Evolutionary conservation across 1,140 invertebrate species (phyloP), one percentile per base, ranked within the genome.

Genomic region (Drosophila pachea): DNA sequence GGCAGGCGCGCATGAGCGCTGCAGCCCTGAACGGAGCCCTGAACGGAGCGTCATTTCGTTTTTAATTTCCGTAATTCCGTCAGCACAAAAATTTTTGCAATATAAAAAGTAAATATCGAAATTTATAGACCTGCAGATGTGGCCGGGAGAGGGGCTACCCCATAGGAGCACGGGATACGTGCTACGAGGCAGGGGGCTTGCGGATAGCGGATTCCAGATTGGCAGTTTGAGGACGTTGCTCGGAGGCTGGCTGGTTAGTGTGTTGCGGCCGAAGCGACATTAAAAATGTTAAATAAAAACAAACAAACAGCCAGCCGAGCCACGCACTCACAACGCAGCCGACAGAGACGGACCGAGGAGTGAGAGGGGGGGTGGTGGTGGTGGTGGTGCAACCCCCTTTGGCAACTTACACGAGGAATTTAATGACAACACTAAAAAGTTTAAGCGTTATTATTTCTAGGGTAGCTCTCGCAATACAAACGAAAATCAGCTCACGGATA

Each of bases 351-450:
- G 38, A 48, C 8, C n/a, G 22, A 29, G 14, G 43, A 35, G 31
- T 4, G 45, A 16, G 4, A 22, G 16, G 5, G 16, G 3, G 16
- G 16, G 22, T 11, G 45, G 6, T 11, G 16, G 0, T 2, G 42
- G 12, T 14, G 43, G 43, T 14, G 31, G 8, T 4, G 22, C 45
- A 29, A 58, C 43, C 75, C 63, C 68, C 48, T 68, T 72, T 50
- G 71, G 76, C 74, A 84, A 88, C 78, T 87, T 88, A 88, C 82
- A 88, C 87, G 87, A 87, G 66, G 84, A 88, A 87, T 89, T 89
- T 89, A 89, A 89, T 89, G 87, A 88, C 87, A 89, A 89, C 87
- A 89, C 87, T 89, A 89, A 89, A 89, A 89, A 89, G 87, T 89
- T 89, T 89, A 89, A 89, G 83, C 87, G 83, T 88, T 88, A 86